phyloP scores from a whole-genome alignment of 2,113 vertebrate species.

The Melanotaenia duboulayi region DNA sequence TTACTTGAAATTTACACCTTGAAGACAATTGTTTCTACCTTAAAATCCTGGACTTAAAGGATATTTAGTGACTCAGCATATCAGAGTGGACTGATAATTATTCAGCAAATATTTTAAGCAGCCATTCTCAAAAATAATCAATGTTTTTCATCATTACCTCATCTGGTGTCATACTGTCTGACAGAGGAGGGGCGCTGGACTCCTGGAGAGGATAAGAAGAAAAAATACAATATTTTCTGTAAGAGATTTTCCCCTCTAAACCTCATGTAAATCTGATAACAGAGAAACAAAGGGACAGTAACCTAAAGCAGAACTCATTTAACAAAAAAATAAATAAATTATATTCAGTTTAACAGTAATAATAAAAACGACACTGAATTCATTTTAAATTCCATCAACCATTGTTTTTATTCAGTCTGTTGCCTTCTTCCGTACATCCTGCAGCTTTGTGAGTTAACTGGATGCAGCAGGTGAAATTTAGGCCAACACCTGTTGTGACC shows the following conservation, averaged over 20 bases:
- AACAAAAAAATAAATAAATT: neutral
- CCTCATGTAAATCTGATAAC: too few species aligned
- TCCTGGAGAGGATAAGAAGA: slow-evolving; percentile 59
- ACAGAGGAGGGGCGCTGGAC: slow-evolving; percentile 66
- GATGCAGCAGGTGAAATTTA: slow-evolving; percentile 25
- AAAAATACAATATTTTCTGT: neutral
- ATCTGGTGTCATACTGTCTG: slow-evolving; percentile 90
- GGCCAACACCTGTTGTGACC: slow-evolving; percentile 39
- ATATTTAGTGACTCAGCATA: too few species aligned
- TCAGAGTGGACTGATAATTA: neutral
- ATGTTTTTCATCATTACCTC: slow-evolving; percentile 81
- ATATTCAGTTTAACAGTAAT: neutral
- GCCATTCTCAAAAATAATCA: neutral
- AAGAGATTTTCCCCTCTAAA: neutral
- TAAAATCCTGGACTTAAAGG: neutral
- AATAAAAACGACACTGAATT: neutral
- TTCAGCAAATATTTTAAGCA: slow-evolving; percentile 2
- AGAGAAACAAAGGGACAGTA: neutral
- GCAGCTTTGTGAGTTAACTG: slow-evolving; percentile 7
- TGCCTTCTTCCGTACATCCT: too few species aligned
- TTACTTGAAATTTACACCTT: too few species aligned
- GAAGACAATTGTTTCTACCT: neutral
- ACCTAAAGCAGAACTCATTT: neutral
- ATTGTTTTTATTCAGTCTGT: too few species aligned
- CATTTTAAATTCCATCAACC: too few species aligned